A percentile compares a stretch with the other conserved stretches of the same genome.
Evolutionary conservation across 2,888 invertebrate genomes (phyloP).

Genomic region (Caenorhabditis sp.): DNA sequence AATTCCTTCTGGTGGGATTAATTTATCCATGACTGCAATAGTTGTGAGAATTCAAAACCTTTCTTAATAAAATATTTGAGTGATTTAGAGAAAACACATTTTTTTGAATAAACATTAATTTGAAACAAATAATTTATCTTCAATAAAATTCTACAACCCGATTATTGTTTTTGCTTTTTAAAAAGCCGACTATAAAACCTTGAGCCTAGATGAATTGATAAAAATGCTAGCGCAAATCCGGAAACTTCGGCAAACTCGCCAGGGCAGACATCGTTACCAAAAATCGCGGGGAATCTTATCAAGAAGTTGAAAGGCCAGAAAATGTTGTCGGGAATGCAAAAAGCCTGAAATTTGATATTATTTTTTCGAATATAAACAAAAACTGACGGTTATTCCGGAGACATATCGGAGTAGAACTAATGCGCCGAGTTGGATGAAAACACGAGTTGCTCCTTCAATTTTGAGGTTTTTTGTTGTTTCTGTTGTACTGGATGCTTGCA

Average conservation of each 20-base stretch:
- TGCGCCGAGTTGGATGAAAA: conserved; percentile 17
- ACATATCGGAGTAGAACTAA: conserved; percentile 22
- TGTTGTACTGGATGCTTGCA: conserved; percentile 11
- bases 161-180: not conserved
- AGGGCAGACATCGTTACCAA: conserved; percentile 36
- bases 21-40: not conserved
- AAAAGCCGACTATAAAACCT: not conserved
- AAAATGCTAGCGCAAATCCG: conserved; percentile 28
- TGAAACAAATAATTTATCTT: not conserved
- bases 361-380: conserved; percentile 3
- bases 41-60: not conserved
- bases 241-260: conserved; percentile 37
- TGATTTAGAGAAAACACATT: not conserved
- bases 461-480: conserved; percentile 24
- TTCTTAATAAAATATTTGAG: not conserved
- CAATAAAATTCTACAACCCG: not conserved
- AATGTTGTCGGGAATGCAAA: conserved; percentile 40
- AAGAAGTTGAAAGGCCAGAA: conserved; percentile 47
- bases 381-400: conserved; percentile 14
- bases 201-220: conserved; percentile 23
- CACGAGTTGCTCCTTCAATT: conserved; percentile 25
- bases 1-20: conserved; percentile 8
- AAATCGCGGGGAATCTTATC: conserved; percentile 40
- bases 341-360: conserved; percentile 22
- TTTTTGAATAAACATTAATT: not conserved